Evolutionary conservation across 2,888 invertebrate species (phyloP).

Genomic region (Chorisops tibialis): DNA sequence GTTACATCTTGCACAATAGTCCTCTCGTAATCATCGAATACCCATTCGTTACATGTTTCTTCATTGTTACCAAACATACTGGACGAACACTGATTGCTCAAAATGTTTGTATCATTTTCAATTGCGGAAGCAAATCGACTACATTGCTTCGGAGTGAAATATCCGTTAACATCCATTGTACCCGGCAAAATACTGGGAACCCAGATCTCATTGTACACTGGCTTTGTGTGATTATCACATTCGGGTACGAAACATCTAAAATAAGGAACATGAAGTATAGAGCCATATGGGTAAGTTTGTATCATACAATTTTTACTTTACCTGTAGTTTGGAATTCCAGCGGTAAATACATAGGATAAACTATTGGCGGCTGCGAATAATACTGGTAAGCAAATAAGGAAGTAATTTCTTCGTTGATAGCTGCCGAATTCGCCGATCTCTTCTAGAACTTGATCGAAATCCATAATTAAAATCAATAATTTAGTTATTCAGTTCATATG

Average conservation of each 20-base stretch:
- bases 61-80: constrained; percentile 48
- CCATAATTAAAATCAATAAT: no score
- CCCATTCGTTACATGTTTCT: constrained; percentile 54
- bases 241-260: constrained; percentile 56
- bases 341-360: constrained; percentile 61
- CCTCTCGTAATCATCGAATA: constrained; percentile 54
- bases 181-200: constrained; percentile 55
- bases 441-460: constrained; percentile 60
- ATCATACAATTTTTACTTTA: constrained; percentile 38
- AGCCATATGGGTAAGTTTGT: not conserved
- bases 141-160: constrained; percentile 46
- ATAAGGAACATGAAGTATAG: constrained; percentile 27
- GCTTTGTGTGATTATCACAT: constrained; percentile 53
- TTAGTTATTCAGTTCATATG: no score
- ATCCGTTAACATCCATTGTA: constrained; percentile 38
- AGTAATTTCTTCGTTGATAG: constrained; percentile 58
- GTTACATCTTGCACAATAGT: constrained; percentile 60
- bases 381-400: constrained; percentile 59
- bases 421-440: constrained; percentile 61
- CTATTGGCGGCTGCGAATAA: constrained; percentile 61
- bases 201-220: constrained; percentile 52
- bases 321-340: constrained; percentile 60
- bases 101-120: constrained; percentile 1
- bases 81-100: constrained; percentile 40
- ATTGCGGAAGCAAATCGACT: constrained; percentile 40